Percentiles rank a stretch among this genome's conserved stretches.
Evolutionary conservation across 2,113 vertebrate genomes (phyloP).

Genomic region (Hucho hucho): DNA sequence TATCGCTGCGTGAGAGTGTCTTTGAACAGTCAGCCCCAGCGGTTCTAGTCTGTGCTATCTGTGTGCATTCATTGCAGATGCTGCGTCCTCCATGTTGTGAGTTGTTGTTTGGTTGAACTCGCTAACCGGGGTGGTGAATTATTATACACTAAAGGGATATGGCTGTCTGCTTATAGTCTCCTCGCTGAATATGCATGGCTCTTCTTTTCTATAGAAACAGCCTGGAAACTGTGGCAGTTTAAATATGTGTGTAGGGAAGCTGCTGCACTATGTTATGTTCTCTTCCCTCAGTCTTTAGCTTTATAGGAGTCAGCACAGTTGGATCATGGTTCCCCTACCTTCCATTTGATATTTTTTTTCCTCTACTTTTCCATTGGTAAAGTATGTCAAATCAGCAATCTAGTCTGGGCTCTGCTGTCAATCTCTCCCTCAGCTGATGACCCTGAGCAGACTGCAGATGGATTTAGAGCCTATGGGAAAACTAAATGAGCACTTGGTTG

Average conservation of each 20-base stretch:
- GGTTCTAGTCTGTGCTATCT: not conserved
- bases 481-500: not conserved
- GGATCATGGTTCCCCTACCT: not conserved
- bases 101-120: constrained; percentile 45
- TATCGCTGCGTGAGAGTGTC: not conserved
- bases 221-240: not conserved
- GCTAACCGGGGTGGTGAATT: constrained; percentile 23
- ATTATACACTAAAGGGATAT: constrained; percentile 15
- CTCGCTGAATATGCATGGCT: not conserved
- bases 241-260: not conserved
- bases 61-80: constrained; percentile 2
- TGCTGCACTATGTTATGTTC: not conserved
- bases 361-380: not conserved
- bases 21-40: not conserved
- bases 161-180: not conserved
- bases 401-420: not conserved
- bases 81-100: constrained; percentile 4
- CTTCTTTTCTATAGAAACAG: not conserved
- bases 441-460: constrained; percentile 3
- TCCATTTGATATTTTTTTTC: not conserved
- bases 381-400: not conserved
- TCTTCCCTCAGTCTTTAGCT: not conserved
- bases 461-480: not conserved
- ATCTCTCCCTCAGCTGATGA: not conserved
- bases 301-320: not conserved